These are phyloP conservation scores for Pachypanchax playfairii DNA, from an alignment of 2,113 vertebrate genomes.

Conservation along the genomic window DNA sequence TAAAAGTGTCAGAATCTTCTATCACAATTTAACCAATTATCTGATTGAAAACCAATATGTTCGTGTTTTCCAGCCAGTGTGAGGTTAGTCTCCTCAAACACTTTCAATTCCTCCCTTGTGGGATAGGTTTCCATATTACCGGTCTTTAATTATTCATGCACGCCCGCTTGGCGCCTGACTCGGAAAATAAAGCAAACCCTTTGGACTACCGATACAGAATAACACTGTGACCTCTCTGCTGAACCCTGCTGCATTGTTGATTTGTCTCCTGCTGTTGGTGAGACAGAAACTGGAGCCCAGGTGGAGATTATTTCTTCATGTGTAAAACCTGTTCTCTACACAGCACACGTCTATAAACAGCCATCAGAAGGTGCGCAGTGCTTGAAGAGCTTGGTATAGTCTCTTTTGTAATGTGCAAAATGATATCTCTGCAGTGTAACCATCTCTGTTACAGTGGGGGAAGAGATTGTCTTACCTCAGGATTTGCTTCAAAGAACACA, in stretches of 20 bases:
- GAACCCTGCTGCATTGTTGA: slow-evolving; percentile 64
- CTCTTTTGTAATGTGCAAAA: slow-evolving; percentile 81
- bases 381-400: slow-evolving; percentile 61
- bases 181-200: slow-evolving; percentile 75
- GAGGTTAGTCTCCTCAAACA: slow-evolving; percentile 33
- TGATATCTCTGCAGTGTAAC: slow-evolving; percentile 75
- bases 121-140: slow-evolving; percentile 78
- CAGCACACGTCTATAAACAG: slow-evolving; percentile 39
- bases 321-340: slow-evolving; percentile 60
- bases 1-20: slow-evolving; percentile 23
- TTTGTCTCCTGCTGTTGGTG: slow-evolving; percentile 56
- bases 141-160: slow-evolving; percentile 74
- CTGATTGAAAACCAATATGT: slow-evolving; percentile 63
- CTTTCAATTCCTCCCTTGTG: slow-evolving; percentile 55
- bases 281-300: slow-evolving; percentile 58
- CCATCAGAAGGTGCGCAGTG: slow-evolving; percentile 45
- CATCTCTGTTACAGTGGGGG: slow-evolving; percentile 77
- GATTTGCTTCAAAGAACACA: slow-evolving; percentile 72
- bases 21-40: slow-evolving; percentile 33
- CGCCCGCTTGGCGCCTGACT: slow-evolving; percentile 51
- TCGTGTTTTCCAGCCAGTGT: slow-evolving; percentile 38
- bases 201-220: slow-evolving; percentile 58
- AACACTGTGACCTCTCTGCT: slow-evolving; percentile 56
- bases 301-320: slow-evolving; percentile 67
- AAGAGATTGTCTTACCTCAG: slow-evolving; percentile 78